A percentile compares a stretch with the other conserved stretches of the same genome.
Conservation (phyloP, 2,797 vertebrate genomes). For the Passerculus sandwichensis region DNA sequence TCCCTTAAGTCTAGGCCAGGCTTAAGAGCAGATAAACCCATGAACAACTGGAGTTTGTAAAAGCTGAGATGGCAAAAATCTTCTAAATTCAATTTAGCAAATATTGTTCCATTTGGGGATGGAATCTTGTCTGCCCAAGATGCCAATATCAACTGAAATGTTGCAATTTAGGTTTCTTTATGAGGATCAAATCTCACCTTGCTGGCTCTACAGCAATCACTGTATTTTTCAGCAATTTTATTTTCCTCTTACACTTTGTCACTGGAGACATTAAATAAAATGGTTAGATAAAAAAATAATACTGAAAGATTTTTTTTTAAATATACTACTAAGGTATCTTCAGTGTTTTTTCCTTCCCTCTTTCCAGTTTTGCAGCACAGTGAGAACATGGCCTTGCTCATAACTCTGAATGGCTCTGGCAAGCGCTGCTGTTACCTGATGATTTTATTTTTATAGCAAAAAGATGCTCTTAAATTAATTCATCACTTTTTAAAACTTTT, state of each 20-base stretch:
- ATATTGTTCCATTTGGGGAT: neutral
- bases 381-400: neutral
- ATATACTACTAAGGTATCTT: neutral
- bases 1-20: neutral
- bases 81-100: neutral
- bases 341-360: neutral
- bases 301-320: fast-evolving
- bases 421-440: neutral
- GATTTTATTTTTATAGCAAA: neutral
- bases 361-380: neutral
- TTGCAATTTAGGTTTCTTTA: neutral
- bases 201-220: neutral
- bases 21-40: neutral
- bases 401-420: neutral
- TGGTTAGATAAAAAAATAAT: neutral
- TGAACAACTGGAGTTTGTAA: neutral
- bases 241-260: neutral
- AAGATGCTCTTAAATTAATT: neutral
- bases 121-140: neutral
- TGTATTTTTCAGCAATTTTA: neutral
- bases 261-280: neutral
- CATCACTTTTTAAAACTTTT: neutral
- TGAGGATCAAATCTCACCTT: neutral
- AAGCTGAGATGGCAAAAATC: neutral
- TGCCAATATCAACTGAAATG: neutral